Evolutionary conservation across 1,140 invertebrate species (phyloP).

Genomic region (Anastrepha ludens): DNA sequence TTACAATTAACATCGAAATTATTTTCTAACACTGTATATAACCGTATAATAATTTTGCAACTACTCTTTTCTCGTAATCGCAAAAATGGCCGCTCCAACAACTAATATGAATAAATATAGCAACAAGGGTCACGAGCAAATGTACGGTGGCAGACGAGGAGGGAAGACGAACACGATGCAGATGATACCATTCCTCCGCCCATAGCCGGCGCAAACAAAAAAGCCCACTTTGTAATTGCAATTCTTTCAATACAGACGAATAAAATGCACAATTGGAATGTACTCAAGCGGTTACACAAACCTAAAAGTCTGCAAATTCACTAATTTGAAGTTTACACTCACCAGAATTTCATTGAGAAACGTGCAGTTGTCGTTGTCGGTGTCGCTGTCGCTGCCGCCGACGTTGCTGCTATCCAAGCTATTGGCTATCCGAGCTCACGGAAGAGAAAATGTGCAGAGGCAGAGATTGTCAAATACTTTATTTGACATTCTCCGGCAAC

Average conservation of each 20-base stretch:
- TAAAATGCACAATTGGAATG: neutral
- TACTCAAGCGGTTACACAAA: neutral
- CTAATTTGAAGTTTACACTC: neutral
- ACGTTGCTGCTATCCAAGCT: too few relatives aligned
- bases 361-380: neutral
- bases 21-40: neutral
- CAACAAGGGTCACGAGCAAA: neutral
- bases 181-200: neutral
- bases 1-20: neutral
- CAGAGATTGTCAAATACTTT: neutral
- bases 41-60: neutral
- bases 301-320: conserved; percentile 6
- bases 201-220: conserved; percentile 1
- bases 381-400: neutral
- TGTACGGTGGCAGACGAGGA: neutral
- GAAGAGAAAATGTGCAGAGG: conserved; percentile 39
- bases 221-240: neutral
- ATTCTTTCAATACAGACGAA: neutral
- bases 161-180: neutral
- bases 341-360: conserved; percentile 32
- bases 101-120: neutral
- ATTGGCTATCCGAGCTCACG: neutral
- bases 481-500: too few relatives aligned
- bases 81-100: too few relatives aligned
- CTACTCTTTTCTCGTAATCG: neutral